Evolutionary conservation across 2,888 invertebrate species (phyloP).

Genomic region (Syritta pipiens): DNA sequence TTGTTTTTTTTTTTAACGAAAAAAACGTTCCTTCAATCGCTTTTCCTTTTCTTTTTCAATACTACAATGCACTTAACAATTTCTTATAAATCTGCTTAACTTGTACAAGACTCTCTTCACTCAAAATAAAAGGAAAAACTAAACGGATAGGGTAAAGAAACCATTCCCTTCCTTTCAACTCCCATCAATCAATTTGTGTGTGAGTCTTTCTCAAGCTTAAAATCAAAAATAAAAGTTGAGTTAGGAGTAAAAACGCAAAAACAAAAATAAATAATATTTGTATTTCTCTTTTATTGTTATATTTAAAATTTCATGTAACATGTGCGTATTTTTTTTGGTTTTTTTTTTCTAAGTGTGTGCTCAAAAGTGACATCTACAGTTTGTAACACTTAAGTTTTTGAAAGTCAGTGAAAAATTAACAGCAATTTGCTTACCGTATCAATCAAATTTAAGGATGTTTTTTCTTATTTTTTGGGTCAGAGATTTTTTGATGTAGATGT

Average conservation of each 20-base stretch:
- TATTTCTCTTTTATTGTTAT: slow-evolving; percentile 2
- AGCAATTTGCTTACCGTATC: slow-evolving; percentile 7
- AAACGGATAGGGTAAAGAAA: no score
- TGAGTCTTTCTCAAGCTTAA: slow-evolving; percentile 12
- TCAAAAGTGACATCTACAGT: slow-evolving; percentile 28
- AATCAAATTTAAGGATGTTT: slow-evolving; percentile 39
- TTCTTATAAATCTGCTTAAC: background rate
- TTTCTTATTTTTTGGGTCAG: slow-evolving; percentile 44
- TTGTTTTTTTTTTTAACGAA: slow-evolving; percentile 17
- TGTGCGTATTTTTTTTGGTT: slow-evolving; percentile 43
- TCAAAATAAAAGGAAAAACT: no score
- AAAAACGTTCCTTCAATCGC: slow-evolving; percentile 36
- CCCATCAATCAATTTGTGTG: no score
- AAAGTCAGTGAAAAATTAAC: slow-evolving; percentile 44
- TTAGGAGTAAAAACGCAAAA: slow-evolving; percentile 8
- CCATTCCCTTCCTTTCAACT: no score
- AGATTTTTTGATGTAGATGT: slow-evolving; percentile 25
- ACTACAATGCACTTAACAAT: slow-evolving; percentile 17
- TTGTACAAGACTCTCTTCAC: no score
- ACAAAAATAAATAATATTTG: background rate
- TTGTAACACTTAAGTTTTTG: slow-evolving; percentile 12
- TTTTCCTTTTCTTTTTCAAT: slow-evolving; percentile 9
- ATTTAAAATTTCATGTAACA: slow-evolving; percentile 46
- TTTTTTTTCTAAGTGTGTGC: slow-evolving; percentile 23
- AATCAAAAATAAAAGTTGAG: no score